phyloP scores from a whole-genome alignment of 2,797 vertebrate species.

The Clarias laeviceps region DNA sequence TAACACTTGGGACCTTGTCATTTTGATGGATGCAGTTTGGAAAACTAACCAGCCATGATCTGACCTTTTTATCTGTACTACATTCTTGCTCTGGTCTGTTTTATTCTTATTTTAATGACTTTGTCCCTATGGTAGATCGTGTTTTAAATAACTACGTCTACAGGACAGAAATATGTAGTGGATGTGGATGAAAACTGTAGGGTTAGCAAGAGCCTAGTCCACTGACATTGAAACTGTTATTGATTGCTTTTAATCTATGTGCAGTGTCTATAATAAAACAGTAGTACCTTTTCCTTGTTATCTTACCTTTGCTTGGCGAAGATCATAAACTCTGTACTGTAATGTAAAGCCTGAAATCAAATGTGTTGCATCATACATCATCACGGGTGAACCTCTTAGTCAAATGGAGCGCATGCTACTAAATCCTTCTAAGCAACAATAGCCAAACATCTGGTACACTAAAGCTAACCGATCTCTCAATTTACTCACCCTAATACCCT shows the following conservation, averaged over 20 bases:
- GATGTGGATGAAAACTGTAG: slow-evolving; percentile 18
- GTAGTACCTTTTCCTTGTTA: background rate
- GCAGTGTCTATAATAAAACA: background rate
- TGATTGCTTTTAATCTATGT: background rate
- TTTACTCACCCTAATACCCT: slow-evolving; percentile 3
- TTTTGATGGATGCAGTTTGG: slow-evolving; percentile 47
- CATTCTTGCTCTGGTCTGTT: slow-evolving; percentile 41
- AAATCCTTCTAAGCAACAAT: background rate
- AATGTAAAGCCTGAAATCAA: slow-evolving; percentile 1
- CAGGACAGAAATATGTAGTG: slow-evolving; percentile 4
- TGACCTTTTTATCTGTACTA: slow-evolving; percentile 52
- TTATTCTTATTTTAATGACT: slow-evolving; percentile 52
- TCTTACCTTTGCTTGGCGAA: background rate
- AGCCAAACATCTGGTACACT: background rate
- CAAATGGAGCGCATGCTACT: background rate
- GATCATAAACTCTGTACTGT: background rate
- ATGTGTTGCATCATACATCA: background rate
- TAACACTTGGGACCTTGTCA: slow-evolving; percentile 3
- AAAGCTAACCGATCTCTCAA: background rate
- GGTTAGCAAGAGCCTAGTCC: background rate
- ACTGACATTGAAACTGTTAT: background rate
- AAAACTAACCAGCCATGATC: slow-evolving; percentile 45
- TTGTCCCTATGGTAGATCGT: slow-evolving; percentile 27
- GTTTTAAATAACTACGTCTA: slow-evolving; percentile 28
- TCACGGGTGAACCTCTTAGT: background rate